Evolutionary conservation across 2,113 vertebrate genomes (phyloP), one percentile per base, ranked within the genome.

Genomic region (Lamprologus sp.): DNA sequence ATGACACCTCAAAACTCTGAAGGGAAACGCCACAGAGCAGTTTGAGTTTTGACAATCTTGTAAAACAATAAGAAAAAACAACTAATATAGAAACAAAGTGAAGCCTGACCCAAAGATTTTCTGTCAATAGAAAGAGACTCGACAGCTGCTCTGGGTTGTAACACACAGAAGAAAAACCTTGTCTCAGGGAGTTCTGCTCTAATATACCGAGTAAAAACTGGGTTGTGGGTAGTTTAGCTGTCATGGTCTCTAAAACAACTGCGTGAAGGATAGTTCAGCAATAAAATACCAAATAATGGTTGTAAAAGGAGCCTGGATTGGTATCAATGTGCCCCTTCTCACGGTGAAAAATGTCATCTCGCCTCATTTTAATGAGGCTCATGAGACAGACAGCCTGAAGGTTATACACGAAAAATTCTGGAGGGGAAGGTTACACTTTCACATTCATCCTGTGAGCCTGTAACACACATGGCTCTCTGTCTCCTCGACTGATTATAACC

Each of bases 311-410:
- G 14, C 31, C 3, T 1, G 45, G 14, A 33, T 53, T 85, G 28
- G 49, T 54, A 80, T 83, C 4, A 12, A 75, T 58, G 82, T 79
- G 81, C 63, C 79, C 40, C 53, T 63, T 70, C 23, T 80, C 14
- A 17, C 1, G 0, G 26, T 13, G 21, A 51, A 86, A 84, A 84
- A 54, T 77, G 73, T 81, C 79, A 81, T 85, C 68, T 84, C 5
- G 33, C 33, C 23, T 70, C 5, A 5, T 82, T 87, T 73, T 93
- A 90, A 93, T 53, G 37, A 84, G 87, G 70, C 88, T 90, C 91
- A n/a, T 79, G 87, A 86, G 88, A 90, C 42, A 23, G 23, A 83
- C 51, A 82, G 89, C 81, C 85, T 83, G 63, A 56, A 89, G 83
- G 80, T 60, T 45, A 79, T 1, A 19, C 23, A 83, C 19, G 5